These are phyloP conservation scores for Hoplostethus atlanticus DNA, from an alignment of 2,797 vertebrate genomes.

Conservation along the genomic window DNA sequence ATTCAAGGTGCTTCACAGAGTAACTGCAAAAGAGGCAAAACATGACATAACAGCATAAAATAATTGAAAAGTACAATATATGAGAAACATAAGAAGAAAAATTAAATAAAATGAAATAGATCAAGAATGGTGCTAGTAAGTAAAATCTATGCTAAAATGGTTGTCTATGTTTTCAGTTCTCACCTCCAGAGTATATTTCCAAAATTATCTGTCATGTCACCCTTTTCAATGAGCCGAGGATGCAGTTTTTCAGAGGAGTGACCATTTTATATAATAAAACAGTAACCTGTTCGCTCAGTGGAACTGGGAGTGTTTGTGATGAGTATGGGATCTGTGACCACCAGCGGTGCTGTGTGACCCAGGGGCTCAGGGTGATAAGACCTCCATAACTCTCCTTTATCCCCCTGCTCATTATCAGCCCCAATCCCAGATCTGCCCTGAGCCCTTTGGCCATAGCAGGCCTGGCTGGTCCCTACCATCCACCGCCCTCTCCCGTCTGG, in stretches of 20 bases:
- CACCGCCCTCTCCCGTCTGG: slow-evolving; percentile 30
- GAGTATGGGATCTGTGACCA: slow-evolving; percentile 65
- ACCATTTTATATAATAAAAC: slow-evolving; percentile 1
- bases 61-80: neutral
- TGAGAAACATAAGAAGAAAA: neutral
- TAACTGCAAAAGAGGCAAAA: neutral
- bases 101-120: neutral
- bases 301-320: slow-evolving; percentile 41
- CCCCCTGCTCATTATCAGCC: slow-evolving; percentile 82
- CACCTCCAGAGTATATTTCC: neutral
- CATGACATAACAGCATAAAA: neutral
- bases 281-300: slow-evolving; percentile 28
- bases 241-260: neutral
- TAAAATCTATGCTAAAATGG: too few species aligned
- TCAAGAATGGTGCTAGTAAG: too few species aligned
- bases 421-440: slow-evolving; percentile 66
- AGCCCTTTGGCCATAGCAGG: slow-evolving; percentile 63
- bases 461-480: slow-evolving; percentile 45
- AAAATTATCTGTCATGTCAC: neutral
- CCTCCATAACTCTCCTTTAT: slow-evolving; percentile 83
- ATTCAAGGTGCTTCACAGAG: neutral
- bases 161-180: neutral
- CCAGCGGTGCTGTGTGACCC: slow-evolving; percentile 73
- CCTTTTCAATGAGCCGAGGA: neutral
- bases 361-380: slow-evolving; percentile 81